Evolutionary conservation across 2,113 vertebrate genomes (phyloP).

Genomic region (Arenaria interpres): DNA sequence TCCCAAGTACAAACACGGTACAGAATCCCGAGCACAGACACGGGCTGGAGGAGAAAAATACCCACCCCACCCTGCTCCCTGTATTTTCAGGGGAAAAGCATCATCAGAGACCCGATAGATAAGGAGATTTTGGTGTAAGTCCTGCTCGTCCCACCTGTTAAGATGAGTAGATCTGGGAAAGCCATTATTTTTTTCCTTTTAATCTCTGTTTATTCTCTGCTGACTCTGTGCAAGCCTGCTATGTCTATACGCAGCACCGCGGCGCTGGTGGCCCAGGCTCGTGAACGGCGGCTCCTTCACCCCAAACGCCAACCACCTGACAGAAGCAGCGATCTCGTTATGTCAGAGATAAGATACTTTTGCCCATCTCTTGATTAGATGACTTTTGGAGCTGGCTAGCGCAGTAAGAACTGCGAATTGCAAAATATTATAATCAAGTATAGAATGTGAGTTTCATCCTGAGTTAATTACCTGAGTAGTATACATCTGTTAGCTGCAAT

Average conservation of each 20-base stretch:
- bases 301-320: not conserved
- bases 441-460: not conserved
- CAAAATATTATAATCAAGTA: slow-evolving; percentile 1
- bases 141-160: not conserved
- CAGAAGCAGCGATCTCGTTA: not conserved
- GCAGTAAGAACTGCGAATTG: not conserved
- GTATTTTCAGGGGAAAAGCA: not conserved
- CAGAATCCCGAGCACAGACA: not conserved
- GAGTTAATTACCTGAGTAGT: not conserved
- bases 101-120: not conserved
- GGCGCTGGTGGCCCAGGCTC: accelerated
- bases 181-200: not conserved
- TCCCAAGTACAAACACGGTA: not conserved
- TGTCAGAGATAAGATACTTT: not conserved
- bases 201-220: not conserved
- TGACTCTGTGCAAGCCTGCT: not conserved
- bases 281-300: not conserved
- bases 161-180: not conserved
- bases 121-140: not conserved
- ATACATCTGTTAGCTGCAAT: not conserved
- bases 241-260: accelerated
- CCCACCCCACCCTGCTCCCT: not conserved
- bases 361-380: not conserved
- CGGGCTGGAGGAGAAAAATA: not conserved
- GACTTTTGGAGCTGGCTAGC: not conserved